These are phyloP conservation scores for Orchestes rusci DNA, from an alignment of 2,888 invertebrate species.

Conservation along the genomic window DNA sequence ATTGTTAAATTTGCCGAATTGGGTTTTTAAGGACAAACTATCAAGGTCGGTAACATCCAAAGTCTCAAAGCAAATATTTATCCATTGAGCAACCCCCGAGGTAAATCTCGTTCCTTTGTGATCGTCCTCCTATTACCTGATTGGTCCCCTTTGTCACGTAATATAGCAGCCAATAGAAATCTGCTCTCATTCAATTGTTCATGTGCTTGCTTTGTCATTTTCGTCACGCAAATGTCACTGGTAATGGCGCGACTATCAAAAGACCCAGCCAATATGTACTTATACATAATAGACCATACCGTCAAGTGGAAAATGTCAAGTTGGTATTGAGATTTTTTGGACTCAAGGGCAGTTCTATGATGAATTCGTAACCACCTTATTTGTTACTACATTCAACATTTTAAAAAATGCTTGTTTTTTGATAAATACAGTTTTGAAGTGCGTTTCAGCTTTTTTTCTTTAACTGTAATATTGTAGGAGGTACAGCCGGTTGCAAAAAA, in stretches of 20 bases:
- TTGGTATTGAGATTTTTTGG: too few species aligned
- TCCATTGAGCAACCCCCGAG: constrained; percentile 14
- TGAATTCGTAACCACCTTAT: too few species aligned
- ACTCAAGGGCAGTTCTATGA: too few species aligned
- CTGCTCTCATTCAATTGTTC: constrained; percentile 34
- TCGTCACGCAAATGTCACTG: constrained; percentile 38
- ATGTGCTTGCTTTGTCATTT: constrained; percentile 38
- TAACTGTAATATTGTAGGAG: too few species aligned
- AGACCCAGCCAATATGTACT: too few species aligned
- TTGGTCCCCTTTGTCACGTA: constrained; percentile 41
- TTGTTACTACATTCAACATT: too few species aligned
- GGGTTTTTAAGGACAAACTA: constrained; percentile 19
- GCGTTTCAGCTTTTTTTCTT: too few species aligned
- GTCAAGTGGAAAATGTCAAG: too few species aligned
- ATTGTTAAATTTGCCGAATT: constrained; percentile 29
- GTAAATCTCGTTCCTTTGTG: constrained; percentile 15
- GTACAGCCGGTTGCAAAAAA: too few species aligned
- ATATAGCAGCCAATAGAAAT: constrained; percentile 34
- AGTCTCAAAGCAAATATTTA: constrained; percentile 22
- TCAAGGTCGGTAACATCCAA: constrained; percentile 15
- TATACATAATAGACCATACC: too few species aligned
- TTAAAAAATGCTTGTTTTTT: too few species aligned
- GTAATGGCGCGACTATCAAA: constrained; percentile 18
- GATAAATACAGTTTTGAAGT: too few species aligned
- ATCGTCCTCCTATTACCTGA: constrained; percentile 28